Evolutionary conservation across 2,888 invertebrate species (phyloP), one percentile per base, ranked within the genome.

Genomic region (Drosophila demipolita): DNA sequence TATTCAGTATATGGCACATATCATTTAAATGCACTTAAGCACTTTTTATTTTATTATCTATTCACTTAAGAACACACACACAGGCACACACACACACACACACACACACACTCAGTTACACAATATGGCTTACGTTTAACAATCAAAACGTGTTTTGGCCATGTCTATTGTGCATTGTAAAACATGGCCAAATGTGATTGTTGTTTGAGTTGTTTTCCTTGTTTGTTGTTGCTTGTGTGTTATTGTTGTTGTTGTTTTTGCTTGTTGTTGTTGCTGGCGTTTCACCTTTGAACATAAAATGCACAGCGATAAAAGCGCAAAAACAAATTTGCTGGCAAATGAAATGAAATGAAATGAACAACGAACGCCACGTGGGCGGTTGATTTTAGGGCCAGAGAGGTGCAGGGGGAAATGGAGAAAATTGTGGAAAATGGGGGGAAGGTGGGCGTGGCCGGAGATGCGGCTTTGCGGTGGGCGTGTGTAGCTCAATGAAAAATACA

Each of bases 401-500:
- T n/a, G 15, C 29, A 23, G 26, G 50, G 29, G 55, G 12, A 52
- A 7, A 62, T 35, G 38, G 33, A 15, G 42, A 20, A 23, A 26
- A 35, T 20, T 23, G 53, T 26, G 59, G 15, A 4, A 45, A 23
- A 15, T 29, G 62, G 73, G 23, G 32, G 60, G 2, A 32, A 12
- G 5, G 2, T 17, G 67, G 74, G 45, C 59, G 75, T 67, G 66
- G 72, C 36, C 64, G 65, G 20, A 54, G 60, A 42, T 48, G 76
- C 73, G 61, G 55, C 64, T 40, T 42, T 78, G 75, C 61, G 72
- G 66, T 65, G 68, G 78, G 75, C 73, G 75, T 66, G 58, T 66
- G 60, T 66, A 69, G 75, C 63, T 69, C 82, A 74, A 74, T 75
- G 82, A 78, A 89, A 87, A 89, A 83, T 78, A 89, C 86, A 89